Percentiles rank a stretch among this genome's conserved stretches.
Evolutionary conservation across 1,140 invertebrate species (phyloP).

Genomic region (Notospermus geniculatus): DNA sequence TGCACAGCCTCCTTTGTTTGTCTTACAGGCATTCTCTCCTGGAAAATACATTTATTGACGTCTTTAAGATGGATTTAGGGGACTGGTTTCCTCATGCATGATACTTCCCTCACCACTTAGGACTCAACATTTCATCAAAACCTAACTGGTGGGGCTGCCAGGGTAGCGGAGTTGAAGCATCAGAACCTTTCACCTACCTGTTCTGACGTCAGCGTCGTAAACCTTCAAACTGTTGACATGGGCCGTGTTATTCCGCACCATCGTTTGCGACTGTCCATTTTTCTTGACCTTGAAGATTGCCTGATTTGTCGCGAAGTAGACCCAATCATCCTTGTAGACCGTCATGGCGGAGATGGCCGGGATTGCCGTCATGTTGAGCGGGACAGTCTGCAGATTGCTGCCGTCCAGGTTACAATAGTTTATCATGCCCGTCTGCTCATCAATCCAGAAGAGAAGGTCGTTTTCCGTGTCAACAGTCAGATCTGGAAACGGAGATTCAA

Average conservation of each 20-base stretch:
- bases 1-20: slow-evolving; percentile 69
- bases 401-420: slow-evolving; percentile 65
- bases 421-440: slow-evolving; percentile 56
- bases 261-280: slow-evolving; percentile 49
- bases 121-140: no score
- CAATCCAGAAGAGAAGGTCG: slow-evolving; percentile 67
- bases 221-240: slow-evolving; percentile 67
- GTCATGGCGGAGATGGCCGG: slow-evolving; percentile 60
- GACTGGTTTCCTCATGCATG: no score
- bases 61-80: no score
- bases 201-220: slow-evolving; percentile 68
- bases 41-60: slow-evolving; percentile 37
- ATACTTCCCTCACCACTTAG: no score
- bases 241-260: slow-evolving; percentile 65
- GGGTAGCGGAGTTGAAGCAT: no score
- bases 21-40: slow-evolving; percentile 73
- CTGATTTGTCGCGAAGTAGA: slow-evolving; percentile 63
- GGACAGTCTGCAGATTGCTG: slow-evolving; percentile 54
- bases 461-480: slow-evolving; percentile 28
- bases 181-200: slow-evolving; percentile 24
- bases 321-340: slow-evolving; percentile 58
- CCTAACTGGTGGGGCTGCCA: no score
- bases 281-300: slow-evolving; percentile 63
- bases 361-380: slow-evolving; percentile 33
- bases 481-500: slow-evolving; percentile 55